Evolutionary conservation across 2,888 invertebrate species (phyloP).

Genomic region (Drosophila falleni): DNA sequence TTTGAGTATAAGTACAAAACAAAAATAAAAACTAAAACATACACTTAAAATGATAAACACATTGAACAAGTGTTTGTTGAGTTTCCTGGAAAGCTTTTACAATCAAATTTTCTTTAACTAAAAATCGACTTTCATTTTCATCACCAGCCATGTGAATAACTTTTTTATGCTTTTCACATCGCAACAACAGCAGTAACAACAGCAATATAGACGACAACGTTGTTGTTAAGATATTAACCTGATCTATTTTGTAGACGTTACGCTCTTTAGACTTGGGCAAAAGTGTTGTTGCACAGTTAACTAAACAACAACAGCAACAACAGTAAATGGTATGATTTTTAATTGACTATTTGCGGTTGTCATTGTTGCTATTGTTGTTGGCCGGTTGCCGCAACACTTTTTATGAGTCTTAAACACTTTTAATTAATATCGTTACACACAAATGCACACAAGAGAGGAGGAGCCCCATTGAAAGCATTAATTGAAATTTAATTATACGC

Average conservation of each 20-base stretch:
- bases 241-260: slow-evolving; percentile 41
- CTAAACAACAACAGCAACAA: slow-evolving; percentile 28
- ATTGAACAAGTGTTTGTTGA: background rate
- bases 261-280: slow-evolving; percentile 33
- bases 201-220: slow-evolving; percentile 1
- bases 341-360: slow-evolving; percentile 65
- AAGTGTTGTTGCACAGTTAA: slow-evolving; percentile 33
- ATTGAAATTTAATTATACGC: slow-evolving; percentile 75
- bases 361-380: slow-evolving; percentile 28
- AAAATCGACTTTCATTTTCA: slow-evolving; percentile 56
- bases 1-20: background rate
- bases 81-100: background rate
- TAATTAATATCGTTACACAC: slow-evolving; percentile 70
- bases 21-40: background rate
- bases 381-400: slow-evolving; percentile 32
- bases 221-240: slow-evolving; percentile 31
- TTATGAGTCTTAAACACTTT: slow-evolving; percentile 67
- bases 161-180: slow-evolving; percentile 45
- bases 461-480: slow-evolving; percentile 64
- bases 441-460: slow-evolving; percentile 33
- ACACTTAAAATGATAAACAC: background rate
- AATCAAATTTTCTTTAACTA: slow-evolving; percentile 1
- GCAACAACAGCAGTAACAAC: slow-evolving; percentile 17
- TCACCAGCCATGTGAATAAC: slow-evolving; percentile 28
- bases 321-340: slow-evolving; percentile 44